phyloP scores from a whole-genome alignment of 2,888 invertebrate species.

The Eulithis prunata region DNA sequence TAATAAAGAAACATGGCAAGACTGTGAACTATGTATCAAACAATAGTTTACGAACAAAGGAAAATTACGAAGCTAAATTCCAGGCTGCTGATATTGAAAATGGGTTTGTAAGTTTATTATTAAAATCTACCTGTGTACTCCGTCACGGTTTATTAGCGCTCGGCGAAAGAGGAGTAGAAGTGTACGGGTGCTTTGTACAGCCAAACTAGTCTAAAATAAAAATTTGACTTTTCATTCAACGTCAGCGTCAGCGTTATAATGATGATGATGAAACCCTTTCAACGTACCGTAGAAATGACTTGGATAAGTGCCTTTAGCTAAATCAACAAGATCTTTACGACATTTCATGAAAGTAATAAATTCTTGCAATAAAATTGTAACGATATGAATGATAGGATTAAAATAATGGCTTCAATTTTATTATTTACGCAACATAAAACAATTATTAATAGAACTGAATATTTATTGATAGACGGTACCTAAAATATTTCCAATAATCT shows the following conservation, averaged over 20 bases:
- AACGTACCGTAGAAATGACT: too few relatives aligned
- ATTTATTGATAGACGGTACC: too few relatives aligned
- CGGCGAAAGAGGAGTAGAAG: too few relatives aligned
- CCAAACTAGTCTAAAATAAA: too few relatives aligned
- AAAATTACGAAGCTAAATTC: constrained; percentile 64
- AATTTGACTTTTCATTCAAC: too few relatives aligned
- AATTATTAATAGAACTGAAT: too few relatives aligned
- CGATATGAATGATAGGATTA: not conserved
- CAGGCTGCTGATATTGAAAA: constrained; percentile 61
- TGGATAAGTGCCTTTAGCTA: not conserved
- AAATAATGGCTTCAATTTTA: not conserved
- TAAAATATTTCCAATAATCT: too few relatives aligned
- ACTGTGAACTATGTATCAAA: constrained; percentile 80
- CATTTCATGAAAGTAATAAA: constrained; percentile 10
- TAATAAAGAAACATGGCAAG: constrained; percentile 78
- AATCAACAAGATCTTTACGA: constrained; percentile 5
- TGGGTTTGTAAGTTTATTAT: constrained; percentile 63
- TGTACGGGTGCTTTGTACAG: too few relatives aligned
- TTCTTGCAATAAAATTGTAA: constrained; percentile 4
- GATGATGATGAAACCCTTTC: too few relatives aligned
- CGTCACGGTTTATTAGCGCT: too few relatives aligned
- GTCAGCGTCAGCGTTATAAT: too few relatives aligned
- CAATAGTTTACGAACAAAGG: constrained; percentile 70
- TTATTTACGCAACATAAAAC: too few relatives aligned
- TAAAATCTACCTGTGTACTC: not conserved